phyloP scores from a whole-genome alignment of 2,113 vertebrate genomes.

The Zosterops hypoxanthus region DNA sequence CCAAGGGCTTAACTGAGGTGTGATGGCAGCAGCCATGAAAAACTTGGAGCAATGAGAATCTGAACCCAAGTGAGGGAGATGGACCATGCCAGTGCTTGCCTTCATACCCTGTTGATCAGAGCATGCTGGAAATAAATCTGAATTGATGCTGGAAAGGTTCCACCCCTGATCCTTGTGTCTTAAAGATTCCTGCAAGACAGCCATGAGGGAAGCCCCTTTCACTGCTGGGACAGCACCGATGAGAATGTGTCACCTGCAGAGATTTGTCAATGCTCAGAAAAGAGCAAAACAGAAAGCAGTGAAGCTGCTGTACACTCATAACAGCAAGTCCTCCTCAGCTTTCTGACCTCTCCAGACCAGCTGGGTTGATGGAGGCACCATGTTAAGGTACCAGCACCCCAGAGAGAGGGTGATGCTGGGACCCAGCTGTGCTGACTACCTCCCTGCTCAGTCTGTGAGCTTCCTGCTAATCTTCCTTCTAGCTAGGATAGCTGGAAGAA shows the following conservation, averaged over 20 bases:
- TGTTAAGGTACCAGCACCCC: fast-evolving
- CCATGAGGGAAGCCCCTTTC: not conserved
- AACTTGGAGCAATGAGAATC: not conserved
- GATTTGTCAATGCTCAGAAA: not conserved
- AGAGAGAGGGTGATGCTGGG: not conserved
- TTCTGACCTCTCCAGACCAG: not conserved
- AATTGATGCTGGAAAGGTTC: not conserved
- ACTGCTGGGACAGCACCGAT: fast-evolving
- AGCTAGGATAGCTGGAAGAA: not conserved
- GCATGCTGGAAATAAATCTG: not conserved
- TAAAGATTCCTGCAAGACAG: not conserved
- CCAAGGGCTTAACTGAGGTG: not conserved
- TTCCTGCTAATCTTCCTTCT: not conserved
- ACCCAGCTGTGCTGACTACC: not conserved
- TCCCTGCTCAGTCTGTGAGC: not conserved
- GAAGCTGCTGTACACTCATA: not conserved
- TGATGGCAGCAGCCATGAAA: not conserved
- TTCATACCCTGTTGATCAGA: not conserved
- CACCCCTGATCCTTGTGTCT: not conserved
- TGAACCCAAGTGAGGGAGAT: not conserved
- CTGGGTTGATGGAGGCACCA: not conserved
- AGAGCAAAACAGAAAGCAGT: not conserved
- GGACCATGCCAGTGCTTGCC: not conserved
- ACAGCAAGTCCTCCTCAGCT: not conserved
- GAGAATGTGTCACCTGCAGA: not conserved